Evolutionary conservation across 2,888 invertebrate genomes (phyloP).

Genomic region (Leptopilina myrica): DNA sequence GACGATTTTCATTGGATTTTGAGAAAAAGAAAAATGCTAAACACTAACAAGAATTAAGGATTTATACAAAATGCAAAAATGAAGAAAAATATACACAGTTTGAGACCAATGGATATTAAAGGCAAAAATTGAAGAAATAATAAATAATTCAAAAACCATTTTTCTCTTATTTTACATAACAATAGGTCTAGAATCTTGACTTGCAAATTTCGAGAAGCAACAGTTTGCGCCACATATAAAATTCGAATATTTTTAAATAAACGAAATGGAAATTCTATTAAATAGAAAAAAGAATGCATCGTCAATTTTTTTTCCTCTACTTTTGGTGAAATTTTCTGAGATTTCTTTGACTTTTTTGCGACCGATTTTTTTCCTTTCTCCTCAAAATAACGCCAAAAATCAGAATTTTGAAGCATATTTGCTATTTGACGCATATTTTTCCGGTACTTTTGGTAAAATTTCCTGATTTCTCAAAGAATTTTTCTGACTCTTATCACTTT

Average conservation of each 20-base stretch:
- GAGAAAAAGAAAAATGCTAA: neutral
- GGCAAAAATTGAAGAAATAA: constrained; percentile 15
- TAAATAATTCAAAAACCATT: constrained; percentile 23
- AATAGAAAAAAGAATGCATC: neutral
- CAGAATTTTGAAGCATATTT: too few species aligned
- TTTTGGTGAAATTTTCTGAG: too few species aligned
- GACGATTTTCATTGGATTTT: too few species aligned
- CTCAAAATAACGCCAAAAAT: too few species aligned
- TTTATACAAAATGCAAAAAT: neutral
- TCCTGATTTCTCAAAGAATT: too few species aligned
- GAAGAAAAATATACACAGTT: neutral
- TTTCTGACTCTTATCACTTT: too few species aligned
- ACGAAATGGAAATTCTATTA: neutral
- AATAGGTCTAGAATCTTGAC: constrained; percentile 28
- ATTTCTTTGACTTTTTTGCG: too few species aligned
- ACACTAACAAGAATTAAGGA: too few species aligned
- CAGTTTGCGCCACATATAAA: constrained; percentile 10
- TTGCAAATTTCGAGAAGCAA: constrained; percentile 24
- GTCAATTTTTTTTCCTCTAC: neutral
- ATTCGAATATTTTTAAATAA: constrained; percentile 28
- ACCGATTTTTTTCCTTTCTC: too few species aligned
- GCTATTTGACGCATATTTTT: too few species aligned
- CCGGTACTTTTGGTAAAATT: too few species aligned
- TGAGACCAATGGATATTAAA: neutral
- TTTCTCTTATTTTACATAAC: constrained; percentile 34